Evolutionary conservation across 2,888 invertebrate species (phyloP).

Genomic region (Agonopterix alstromeriana): DNA sequence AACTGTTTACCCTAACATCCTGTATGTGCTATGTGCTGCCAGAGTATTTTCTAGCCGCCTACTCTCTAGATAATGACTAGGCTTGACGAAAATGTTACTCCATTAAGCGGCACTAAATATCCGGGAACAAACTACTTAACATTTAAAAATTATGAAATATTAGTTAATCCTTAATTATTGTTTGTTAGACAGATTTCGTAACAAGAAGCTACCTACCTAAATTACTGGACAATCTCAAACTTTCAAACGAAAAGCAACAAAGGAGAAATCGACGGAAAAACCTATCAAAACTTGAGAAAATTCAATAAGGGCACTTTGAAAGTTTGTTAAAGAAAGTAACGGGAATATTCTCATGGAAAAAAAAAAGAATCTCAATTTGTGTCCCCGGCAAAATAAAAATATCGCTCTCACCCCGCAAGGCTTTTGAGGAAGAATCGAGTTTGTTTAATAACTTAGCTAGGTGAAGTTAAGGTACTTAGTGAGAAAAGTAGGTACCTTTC

Average conservation of each 20-base stretch:
- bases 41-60: no score
- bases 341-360: slow-evolving; percentile 64
- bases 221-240: slow-evolving; percentile 52
- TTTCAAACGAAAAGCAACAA: slow-evolving; percentile 51
- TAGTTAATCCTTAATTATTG: no score
- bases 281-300: slow-evolving; percentile 76
- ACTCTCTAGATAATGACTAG: no score
- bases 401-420: slow-evolving; percentile 33
- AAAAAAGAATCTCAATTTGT: slow-evolving; percentile 58
- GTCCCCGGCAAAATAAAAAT: slow-evolving; percentile 61
- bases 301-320: slow-evolving; percentile 74
- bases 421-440: slow-evolving; percentile 38
- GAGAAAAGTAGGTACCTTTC: slow-evolving; percentile 14
- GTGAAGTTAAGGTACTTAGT: neutral
- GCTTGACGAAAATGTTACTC: no score
- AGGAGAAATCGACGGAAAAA: slow-evolving; percentile 67
- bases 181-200: no score
- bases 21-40: no score
- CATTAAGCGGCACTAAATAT: no score
- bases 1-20: no score
- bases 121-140: no score
- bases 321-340: slow-evolving; percentile 71
- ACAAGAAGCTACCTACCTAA: slow-evolving; percentile 11
- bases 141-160: no score
- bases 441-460: slow-evolving; percentile 37